Evolutionary conservation across 1,140 invertebrate genomes (phyloP).

Genomic region (Caenorhabditis latens): DNA sequence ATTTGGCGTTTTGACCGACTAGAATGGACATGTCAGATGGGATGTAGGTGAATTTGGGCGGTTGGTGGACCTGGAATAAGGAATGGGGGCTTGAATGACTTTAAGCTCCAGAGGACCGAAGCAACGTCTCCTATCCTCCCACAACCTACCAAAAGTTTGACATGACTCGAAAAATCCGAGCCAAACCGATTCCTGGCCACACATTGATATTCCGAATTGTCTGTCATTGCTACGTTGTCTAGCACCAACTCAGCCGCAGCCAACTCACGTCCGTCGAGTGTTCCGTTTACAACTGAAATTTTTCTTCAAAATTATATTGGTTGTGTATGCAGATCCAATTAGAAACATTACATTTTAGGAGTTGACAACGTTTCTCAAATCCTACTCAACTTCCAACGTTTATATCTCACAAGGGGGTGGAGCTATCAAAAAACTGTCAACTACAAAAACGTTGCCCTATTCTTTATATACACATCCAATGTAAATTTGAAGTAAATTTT

Average conservation of each 20-base stretch:
- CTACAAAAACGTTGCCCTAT: no score
- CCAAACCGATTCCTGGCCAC: slow-evolving; percentile 45
- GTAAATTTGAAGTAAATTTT: no score
- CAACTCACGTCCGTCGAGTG: slow-evolving; percentile 9
- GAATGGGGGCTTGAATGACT: no score
- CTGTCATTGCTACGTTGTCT: slow-evolving; percentile 24
- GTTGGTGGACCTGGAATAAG: slow-evolving; percentile 55
- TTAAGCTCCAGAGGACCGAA: no score
- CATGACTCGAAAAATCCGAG: slow-evolving; percentile 19
- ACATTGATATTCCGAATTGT: slow-evolving; percentile 50
- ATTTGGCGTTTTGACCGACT: slow-evolving; percentile 87
- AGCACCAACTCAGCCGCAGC: slow-evolving; percentile 37
- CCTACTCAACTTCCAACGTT: no score
- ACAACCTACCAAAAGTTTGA: slow-evolving; percentile 12
- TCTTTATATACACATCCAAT: no score
- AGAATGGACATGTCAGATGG: slow-evolving; percentile 88
- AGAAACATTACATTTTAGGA: no score
- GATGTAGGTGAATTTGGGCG: slow-evolving; percentile 66
- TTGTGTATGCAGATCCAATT: no score
- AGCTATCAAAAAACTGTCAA: no score
- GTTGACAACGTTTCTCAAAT: no score
- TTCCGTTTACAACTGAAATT: slow-evolving; percentile 50
- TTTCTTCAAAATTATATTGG: not conserved
- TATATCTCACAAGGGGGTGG: no score
- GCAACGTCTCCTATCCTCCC: not conserved